Evolutionary conservation across 2,888 invertebrate species (phyloP), one percentile per base, ranked within the genome.

Genomic region (Neoscelio sp.): DNA sequence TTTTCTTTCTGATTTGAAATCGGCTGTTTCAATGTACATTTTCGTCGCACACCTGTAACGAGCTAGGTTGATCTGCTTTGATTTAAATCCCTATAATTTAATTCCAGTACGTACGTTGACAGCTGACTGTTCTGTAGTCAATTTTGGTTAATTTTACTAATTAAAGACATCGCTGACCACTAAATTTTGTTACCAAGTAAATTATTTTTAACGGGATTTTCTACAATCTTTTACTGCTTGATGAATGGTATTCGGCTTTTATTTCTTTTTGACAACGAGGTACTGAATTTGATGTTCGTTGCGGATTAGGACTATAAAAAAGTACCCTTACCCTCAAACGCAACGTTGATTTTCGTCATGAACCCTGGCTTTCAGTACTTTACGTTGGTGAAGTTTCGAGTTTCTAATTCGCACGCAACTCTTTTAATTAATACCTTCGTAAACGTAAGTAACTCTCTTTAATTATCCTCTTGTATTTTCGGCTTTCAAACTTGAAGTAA

Each of bases 381-480:
- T 26, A 52, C 28, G 62, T 33, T 15, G 30, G 26, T 60, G 30
- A 23, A 71, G 70, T 26, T 33, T 20, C 56, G 35, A 52, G 40
- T 44, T 38, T 73, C 46, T 73, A 73, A 64, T 73, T 65, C 50
- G 26, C 58, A 58, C 58, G 50, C 74, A 74, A 58, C 65, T 73
- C 73, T 64, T 73, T 73, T 64, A 73, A 73, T 73, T 73, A 73
- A 73, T 56, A 48, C 56, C n/a, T 54, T 18, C 6, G 33, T 15
- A 13, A 73, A 52, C 28, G 64, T 64, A 48, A 56, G 56, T 64
- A 73, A 73, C 54, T 74, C 70, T 30, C 58, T 65, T 58, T 74
- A 74, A 74, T 65, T 74, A 74, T 74, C 33, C 58, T 74, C 74
- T 42, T 50, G 58, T 28, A 18, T 60, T 67, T 74, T 67, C 18